These are phyloP conservation scores for Lacerta agilis DNA, from an alignment of 2,797 vertebrate species.

Conservation along the genomic window DNA sequence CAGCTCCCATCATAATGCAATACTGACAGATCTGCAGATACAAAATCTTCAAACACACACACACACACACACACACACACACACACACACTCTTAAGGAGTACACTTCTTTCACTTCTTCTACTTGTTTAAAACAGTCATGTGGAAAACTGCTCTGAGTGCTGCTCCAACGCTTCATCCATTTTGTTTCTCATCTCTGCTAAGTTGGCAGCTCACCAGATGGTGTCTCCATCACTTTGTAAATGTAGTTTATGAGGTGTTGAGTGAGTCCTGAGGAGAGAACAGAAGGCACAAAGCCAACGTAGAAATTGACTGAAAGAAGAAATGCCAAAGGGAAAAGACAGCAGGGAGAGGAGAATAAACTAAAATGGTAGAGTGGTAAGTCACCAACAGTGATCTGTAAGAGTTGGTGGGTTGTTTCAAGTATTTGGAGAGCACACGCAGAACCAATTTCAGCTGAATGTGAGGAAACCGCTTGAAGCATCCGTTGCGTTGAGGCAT, in stretches of 20 bases:
- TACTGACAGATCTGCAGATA: neutral
- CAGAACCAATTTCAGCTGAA: no score
- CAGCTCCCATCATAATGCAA: neutral
- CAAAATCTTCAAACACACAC: no score
- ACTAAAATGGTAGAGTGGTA: neutral
- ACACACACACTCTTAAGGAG: no score
- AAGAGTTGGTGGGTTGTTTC: neutral
- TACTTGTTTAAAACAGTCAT: neutral
- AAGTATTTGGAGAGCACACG: neutral
- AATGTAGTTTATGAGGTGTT: neutral
- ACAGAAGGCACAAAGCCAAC: neutral
- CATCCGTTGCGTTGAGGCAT: no score
- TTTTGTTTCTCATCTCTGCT: neutral
- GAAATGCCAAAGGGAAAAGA: neutral
- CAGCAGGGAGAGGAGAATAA: neutral
- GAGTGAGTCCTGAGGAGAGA: neutral
- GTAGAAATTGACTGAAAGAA: neutral
- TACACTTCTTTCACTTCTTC: neutral
- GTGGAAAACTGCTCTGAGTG: neutral
- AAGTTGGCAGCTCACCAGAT: neutral
- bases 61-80: no score
- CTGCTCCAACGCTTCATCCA: neutral
- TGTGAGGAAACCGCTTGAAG: no score
- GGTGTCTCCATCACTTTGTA: slow-evolving; percentile 1
- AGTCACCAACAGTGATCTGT: neutral